Evolutionary conservation across 1,140 invertebrate genomes (phyloP).

Genomic region (Drosophila ambigua): DNA sequence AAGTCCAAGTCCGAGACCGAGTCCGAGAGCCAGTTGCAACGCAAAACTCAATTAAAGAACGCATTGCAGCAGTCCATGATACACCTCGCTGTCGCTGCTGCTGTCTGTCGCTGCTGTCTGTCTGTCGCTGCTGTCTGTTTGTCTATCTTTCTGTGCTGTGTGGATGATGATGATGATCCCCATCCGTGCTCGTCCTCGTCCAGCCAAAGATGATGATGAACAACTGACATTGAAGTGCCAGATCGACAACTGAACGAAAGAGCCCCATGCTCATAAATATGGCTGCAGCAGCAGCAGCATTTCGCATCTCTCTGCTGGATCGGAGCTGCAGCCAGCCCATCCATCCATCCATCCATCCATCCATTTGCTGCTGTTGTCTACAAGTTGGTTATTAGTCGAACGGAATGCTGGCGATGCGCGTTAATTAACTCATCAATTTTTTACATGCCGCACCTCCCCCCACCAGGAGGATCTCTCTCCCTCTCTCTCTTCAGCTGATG

Average conservation of each 20-base stretch:
- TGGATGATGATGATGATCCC: not conserved
- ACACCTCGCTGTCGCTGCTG: constrained; percentile 36
- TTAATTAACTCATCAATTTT: constrained; percentile 83
- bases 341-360: constrained; percentile 34
- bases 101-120: not conserved
- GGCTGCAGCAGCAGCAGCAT: constrained; percentile 34
- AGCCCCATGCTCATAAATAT: constrained; percentile 76
- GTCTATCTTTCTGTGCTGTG: no score
- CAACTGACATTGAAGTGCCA: constrained; percentile 81
- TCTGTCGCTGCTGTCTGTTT: no score
- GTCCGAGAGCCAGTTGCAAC: constrained; percentile 54
- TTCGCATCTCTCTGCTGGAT: constrained; percentile 1
- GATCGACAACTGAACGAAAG: constrained; percentile 67
- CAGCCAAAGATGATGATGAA: constrained; percentile 58
- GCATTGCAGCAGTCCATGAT: constrained; percentile 70
- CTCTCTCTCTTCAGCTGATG: constrained; percentile 12
- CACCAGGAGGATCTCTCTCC: constrained; percentile 9
- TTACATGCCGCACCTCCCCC: constrained; percentile 15
- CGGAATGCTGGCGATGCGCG: constrained; percentile 80
- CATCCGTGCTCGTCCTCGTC: not conserved
- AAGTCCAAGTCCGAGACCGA: constrained; percentile 5
- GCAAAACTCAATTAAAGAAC: constrained; percentile 82
- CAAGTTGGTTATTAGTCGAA: constrained; percentile 81
- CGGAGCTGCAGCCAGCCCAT: constrained; percentile 18
- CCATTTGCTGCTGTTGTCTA: constrained; percentile 64